Percentiles rank a stretch among this genome's conserved stretches.
Evolutionary conservation across 2,797 vertebrate genomes (phyloP).

Genomic region (Micropoecilia bifurca): DNA sequence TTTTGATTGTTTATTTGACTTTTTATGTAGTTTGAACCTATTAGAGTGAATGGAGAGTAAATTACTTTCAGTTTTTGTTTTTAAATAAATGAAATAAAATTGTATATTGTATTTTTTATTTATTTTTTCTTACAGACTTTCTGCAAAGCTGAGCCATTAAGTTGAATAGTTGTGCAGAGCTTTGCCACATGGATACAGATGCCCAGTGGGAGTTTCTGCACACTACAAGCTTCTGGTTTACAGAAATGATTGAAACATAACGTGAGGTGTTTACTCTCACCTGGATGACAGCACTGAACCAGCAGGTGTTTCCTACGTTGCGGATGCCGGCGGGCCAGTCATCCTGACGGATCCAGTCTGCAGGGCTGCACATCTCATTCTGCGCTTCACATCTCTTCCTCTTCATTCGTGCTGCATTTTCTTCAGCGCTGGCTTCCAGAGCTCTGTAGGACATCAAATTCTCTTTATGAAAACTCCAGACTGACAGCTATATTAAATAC

Average conservation of each 20-base stretch:
- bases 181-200: background rate
- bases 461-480: constrained; percentile 1
- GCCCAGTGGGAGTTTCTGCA: background rate
- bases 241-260: background rate
- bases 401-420: constrained; percentile 87
- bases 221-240: no score
- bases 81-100: background rate
- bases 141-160: background rate
- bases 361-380: constrained; percentile 85
- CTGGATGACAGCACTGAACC: constrained; percentile 99
- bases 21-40: background rate
- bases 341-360: constrained; percentile 87
- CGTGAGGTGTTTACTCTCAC: constrained; percentile 68
- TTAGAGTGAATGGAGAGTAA: background rate
- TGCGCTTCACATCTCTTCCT: constrained; percentile 91
- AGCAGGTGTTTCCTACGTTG: constrained; percentile 97
- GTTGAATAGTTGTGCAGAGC: background rate
- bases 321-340: constrained; percentile 96
- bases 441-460: constrained; percentile 69
- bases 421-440: constrained; percentile 80
- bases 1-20: background rate
- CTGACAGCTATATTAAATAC: background rate
- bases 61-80: background rate
- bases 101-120: background rate
- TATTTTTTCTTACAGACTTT: background rate